These are phyloP conservation scores for Odontophorus gujanensis DNA, from an alignment of 2,113 vertebrate genomes.

Conservation along the genomic window DNA sequence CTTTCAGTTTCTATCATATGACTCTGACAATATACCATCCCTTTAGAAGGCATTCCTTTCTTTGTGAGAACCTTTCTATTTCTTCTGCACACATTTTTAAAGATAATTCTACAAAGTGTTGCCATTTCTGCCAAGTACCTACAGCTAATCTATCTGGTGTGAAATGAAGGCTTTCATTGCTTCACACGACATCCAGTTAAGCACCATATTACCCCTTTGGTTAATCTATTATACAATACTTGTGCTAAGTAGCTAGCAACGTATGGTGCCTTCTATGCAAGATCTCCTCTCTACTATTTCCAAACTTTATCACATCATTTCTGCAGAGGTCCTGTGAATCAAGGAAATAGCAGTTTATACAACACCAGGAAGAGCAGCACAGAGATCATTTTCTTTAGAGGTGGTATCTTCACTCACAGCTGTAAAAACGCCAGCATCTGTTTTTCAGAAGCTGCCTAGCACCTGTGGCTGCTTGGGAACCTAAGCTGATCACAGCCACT, in stretches of 20 bases:
- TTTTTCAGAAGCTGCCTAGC: neutral
- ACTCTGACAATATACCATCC: accelerated
- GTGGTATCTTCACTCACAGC: accelerated
- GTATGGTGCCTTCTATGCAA: neutral
- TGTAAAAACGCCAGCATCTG: neutral
- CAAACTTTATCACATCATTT: neutral
- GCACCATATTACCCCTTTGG: neutral
- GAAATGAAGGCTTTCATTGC: neutral
- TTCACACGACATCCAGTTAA: neutral
- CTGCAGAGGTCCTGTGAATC: neutral
- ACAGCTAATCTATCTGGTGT: neutral
- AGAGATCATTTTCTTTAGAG: neutral
- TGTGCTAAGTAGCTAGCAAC: neutral
- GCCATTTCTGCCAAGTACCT: neutral
- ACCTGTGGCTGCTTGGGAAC: neutral
- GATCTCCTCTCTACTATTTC: neutral
- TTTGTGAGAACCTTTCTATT: neutral
- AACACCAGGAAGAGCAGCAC: neutral
- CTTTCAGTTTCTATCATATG: neutral
- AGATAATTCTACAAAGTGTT: neutral
- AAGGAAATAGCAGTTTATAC: neutral
- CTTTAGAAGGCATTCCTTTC: neutral
- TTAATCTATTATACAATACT: neutral
- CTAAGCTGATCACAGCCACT: neutral
- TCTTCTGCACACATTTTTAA: neutral